Conservation (phyloP, 2,113 vertebrate genomes). For the Dicerorhinus sumatrensis region DNA sequence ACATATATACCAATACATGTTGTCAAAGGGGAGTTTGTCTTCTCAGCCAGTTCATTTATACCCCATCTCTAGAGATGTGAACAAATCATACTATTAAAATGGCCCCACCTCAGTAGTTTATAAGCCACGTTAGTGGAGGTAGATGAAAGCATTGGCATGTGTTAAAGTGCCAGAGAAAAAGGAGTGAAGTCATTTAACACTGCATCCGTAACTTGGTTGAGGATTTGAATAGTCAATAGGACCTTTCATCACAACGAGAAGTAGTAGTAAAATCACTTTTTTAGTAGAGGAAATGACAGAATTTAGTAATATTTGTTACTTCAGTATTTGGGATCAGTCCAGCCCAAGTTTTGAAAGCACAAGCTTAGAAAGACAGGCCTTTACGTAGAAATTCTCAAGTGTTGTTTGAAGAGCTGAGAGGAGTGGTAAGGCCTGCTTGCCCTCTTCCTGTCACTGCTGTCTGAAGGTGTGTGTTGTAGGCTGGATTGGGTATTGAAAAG, state of each 20-base stretch:
- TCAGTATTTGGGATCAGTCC: conserved; percentile 79
- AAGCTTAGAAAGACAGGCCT: conserved; percentile 69
- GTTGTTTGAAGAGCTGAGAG: conserved; percentile 61
- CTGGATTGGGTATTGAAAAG: not conserved
- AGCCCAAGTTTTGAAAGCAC: conserved; percentile 72
- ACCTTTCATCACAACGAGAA: conserved; percentile 82
- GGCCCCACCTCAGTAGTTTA: conserved; percentile 68
- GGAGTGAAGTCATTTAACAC: conserved; percentile 79
- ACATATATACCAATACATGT: not conserved
- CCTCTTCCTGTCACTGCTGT: conserved; percentile 46
- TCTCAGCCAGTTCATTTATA: conserved; percentile 27
- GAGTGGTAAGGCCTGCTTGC: conserved; percentile 26
- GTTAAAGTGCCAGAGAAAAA: conserved; percentile 72
- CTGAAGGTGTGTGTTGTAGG: not conserved
- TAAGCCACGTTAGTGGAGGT: conserved; percentile 63
- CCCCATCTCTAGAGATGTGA: conserved; percentile 75
- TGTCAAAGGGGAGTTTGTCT: conserved; percentile 72
- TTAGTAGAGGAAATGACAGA: conserved; percentile 82
- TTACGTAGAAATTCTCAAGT: conserved; percentile 64
- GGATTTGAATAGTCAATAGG: conserved; percentile 73
- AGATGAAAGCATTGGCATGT: conserved; percentile 71
- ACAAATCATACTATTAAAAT: conserved; percentile 53
- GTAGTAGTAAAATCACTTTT: conserved; percentile 80
- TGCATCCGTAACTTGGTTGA: conserved; percentile 52
- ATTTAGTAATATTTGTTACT: conserved; percentile 80